Percentiles rank a stretch among this genome's conserved stretches.
These are phyloP conservation scores for Magallana gigas DNA, from an alignment of 1,140 invertebrate genomes.

Conservation along the genomic window DNA sequence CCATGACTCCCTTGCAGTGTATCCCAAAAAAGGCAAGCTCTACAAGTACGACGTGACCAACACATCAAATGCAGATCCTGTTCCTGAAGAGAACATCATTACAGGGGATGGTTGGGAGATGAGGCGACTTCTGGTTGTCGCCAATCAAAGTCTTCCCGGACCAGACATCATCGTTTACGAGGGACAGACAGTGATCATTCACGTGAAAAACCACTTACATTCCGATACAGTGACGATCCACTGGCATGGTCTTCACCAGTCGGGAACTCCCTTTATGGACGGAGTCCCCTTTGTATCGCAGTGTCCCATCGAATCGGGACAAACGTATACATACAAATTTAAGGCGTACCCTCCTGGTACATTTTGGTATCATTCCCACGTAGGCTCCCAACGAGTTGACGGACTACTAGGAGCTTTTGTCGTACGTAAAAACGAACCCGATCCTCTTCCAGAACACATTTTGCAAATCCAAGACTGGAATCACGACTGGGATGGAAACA, in stretches of 20 bases:
- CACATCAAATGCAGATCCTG: conserved; percentile 52
- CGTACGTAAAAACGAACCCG: conserved; percentile 54
- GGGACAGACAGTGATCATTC: conserved; percentile 90
- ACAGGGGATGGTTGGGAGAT: conserved; percentile 71
- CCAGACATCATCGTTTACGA: conserved; percentile 86
- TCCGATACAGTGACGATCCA: conserved; percentile 91
- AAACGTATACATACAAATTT: conserved; percentile 91
- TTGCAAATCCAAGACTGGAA: conserved; percentile 71
- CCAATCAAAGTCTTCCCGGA: conserved; percentile 73
- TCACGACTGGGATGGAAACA: conserved; percentile 67
- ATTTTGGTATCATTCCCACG: conserved; percentile 77
- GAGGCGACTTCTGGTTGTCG: conserved; percentile 59
- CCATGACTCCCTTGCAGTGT: conserved; percentile 50
- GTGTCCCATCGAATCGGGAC: conserved; percentile 91
- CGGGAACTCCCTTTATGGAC: conserved; percentile 91
- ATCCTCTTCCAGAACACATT: conserved; percentile 57
- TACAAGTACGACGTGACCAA: conserved; percentile 67
- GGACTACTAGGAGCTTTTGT: conserved; percentile 72
- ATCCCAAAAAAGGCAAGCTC: conserved; percentile 63
- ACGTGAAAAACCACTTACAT: conserved; percentile 89
- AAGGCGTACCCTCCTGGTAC: conserved; percentile 69
- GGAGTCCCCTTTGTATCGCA: conserved; percentile 94
- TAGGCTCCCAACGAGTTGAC: conserved; percentile 69
- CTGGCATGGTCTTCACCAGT: conserved; percentile 92
- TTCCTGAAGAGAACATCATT: conserved; percentile 64